Evolutionary conservation across 2,113 vertebrate genomes (phyloP), one percentile per base, ranked within the genome.

Genomic region (Sterrhoptilus dennistouni): DNA sequence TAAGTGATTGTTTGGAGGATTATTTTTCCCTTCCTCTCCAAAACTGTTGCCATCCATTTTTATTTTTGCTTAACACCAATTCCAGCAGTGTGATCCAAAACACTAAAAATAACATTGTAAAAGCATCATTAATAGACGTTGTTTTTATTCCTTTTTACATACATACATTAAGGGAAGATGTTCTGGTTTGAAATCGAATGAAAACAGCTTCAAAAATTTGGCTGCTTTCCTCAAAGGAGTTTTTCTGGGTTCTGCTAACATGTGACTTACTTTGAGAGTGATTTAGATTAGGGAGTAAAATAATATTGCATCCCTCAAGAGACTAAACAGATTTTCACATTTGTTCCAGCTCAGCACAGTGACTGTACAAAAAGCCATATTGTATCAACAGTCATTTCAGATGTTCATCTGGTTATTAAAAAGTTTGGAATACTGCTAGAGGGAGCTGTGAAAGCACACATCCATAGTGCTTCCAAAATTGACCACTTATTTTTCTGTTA

Each of bases 361-460:
- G 69, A 82, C 50, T 54, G 29, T 65, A 85, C 20, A n/a, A 96
- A 85, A 38, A 88, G 36, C 36, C 68, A 91, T 57, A 65, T 5
- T 80, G 25, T 25, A 49, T 31, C 77, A 93, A 57, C 42, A 80
- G 79, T 6, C 14, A 72, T 65, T 72, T 72, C 54, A n/a, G 54
- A 70, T 23, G 42, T 40, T 74, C 64, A 57, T 65, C 79, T 50
- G 33, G 21, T 47, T 83, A 92, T 80, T 57, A 66, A 65, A 18
- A 35, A 44, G 29, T 70, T 22, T 12, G 4, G 33, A 88, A 77
- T 29, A 12, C 76, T 93, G 79, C 85, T 90, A 83, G 59, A 93
- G 71, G 82, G 92, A 93, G 84, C 82, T 59, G 82, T 88, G 90
- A 93, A 93, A 82, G 74, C 57, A 93, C 38, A 40, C 7, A 85